Evolutionary conservation across 1,140 invertebrate species (phyloP).

Genomic region (Cyclina sinensis): DNA sequence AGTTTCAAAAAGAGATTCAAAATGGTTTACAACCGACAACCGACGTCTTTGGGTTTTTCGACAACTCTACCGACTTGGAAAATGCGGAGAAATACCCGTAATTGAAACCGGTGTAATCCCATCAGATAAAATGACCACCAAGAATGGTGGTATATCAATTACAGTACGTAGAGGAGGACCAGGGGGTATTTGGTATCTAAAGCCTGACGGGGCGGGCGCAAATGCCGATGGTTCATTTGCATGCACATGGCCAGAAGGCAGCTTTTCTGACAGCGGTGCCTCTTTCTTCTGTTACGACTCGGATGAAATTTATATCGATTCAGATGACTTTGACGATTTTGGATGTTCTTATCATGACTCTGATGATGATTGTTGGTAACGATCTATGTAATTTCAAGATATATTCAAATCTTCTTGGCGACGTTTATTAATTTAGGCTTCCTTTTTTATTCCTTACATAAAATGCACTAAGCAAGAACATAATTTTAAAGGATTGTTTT

Average conservation of each 20-base stretch:
- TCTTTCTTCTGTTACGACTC: neutral
- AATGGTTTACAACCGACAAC: neutral
- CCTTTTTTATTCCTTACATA: too few species aligned
- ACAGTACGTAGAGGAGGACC: neutral
- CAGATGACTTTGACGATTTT: neutral
- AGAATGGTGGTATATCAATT: slow-evolving; percentile 16
- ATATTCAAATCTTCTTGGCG: too few species aligned
- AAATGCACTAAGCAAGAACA: too few species aligned
- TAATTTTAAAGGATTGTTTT: too few species aligned
- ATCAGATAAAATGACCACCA: slow-evolving; percentile 1
- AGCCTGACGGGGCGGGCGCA: neutral
- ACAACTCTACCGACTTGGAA: slow-evolving; percentile 34
- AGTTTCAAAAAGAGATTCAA: neutral
- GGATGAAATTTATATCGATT: neutral
- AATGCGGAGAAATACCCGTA: slow-evolving; percentile 11
- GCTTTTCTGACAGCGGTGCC: neutral
- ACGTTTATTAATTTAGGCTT: too few species aligned
- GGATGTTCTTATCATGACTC: too few species aligned
- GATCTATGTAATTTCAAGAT: too few species aligned
- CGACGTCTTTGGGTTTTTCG: slow-evolving; percentile 37
- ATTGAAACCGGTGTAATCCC: neutral
- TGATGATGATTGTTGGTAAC: too few species aligned
- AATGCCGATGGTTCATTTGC: neutral
- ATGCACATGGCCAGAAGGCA: neutral
- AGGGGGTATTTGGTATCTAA: slow-evolving; percentile 2